Evolutionary conservation across 2,888 invertebrate species (phyloP).

Genomic region (Melanchra persicariae): DNA sequence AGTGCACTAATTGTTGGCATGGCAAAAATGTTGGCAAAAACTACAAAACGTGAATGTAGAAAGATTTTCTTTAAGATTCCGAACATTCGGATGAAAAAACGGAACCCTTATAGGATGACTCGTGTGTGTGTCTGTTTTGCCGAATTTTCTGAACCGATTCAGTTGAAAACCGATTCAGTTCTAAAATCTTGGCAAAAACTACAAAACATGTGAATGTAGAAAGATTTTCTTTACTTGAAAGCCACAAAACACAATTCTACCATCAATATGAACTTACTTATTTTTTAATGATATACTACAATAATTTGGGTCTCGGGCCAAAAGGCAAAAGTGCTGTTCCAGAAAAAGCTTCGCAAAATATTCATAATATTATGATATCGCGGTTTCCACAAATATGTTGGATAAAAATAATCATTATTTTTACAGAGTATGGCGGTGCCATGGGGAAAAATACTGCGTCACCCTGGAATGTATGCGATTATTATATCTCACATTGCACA

Average conservation of each 20-base stretch:
- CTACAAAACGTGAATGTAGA: background rate
- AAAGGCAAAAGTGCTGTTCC: background rate
- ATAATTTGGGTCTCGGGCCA: background rate
- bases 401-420: background rate
- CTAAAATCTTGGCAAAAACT: no score
- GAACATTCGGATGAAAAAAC: no score
- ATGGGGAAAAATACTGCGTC: conserved; percentile 93
- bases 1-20: background rate
- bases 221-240: conserved; percentile 71
- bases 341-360: background rate
- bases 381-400: no score
- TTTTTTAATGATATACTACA: background rate
- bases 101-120: no score
- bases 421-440: conserved; percentile 88
- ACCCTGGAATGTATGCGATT: conserved; percentile 88
- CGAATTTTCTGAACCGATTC: no score
- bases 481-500: conserved; percentile 92
- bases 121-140: no score
- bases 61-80: no score
- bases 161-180: no score
- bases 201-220: background rate
- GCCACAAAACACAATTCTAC: background rate
- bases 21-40: no score
- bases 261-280: conserved; percentile 5
- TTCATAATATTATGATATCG: background rate